These are phyloP conservation scores for Phengaris alcon DNA, from an alignment of 2,888 invertebrate species.

Conservation along the genomic window DNA sequence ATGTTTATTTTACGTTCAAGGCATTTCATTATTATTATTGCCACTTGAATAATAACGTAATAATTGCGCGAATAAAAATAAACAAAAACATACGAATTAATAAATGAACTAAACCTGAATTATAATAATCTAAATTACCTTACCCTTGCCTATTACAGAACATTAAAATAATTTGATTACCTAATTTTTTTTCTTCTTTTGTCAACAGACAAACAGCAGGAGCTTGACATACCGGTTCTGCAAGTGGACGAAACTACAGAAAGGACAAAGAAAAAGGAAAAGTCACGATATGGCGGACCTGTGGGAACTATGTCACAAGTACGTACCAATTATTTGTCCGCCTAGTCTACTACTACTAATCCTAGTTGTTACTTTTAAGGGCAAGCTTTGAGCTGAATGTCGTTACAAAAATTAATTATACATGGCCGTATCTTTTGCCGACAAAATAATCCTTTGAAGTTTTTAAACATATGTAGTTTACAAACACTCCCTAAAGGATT, in stretches of 20 bases:
- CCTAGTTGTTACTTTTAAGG: background rate
- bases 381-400: background rate
- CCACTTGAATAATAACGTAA: background rate
- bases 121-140: background rate
- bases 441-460: background rate
- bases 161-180: background rate
- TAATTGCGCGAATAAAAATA: conserved; percentile 8
- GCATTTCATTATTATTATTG: conserved; percentile 12
- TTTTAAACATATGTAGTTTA: background rate
- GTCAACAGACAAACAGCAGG: conserved; percentile 95
- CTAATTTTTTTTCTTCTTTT: conserved; percentile 23
- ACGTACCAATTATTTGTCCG: conserved; percentile 35
- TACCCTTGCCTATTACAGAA: too few relatives aligned
- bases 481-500: background rate
- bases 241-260: conserved; percentile 88
- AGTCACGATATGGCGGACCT: conserved; percentile 82
- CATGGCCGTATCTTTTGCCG: background rate
- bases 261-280: conserved; percentile 83
- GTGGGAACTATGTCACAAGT: conserved; percentile 83
- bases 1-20: conserved; percentile 24
- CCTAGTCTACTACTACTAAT: too few relatives aligned
- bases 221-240: conserved; percentile 93
- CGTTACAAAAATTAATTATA: background rate
- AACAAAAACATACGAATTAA: background rate
- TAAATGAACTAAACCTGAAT: background rate